A percentile compares a stretch with the other conserved stretches of the same genome.
Conservation (phyloP, 2,113 vertebrate genomes). For the Clarias gariepinus region DNA sequence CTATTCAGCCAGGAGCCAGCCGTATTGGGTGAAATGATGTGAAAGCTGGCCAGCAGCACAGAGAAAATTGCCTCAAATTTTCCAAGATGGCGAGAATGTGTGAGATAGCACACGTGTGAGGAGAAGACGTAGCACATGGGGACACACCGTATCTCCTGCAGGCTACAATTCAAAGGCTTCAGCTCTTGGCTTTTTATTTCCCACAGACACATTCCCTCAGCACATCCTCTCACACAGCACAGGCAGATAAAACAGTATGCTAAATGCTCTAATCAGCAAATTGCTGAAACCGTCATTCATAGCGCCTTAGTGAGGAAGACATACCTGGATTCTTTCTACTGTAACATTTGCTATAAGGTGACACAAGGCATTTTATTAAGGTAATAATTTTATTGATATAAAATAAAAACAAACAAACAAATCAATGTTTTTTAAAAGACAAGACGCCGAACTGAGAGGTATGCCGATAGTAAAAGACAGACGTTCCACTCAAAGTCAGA, state of each 20-base stretch:
- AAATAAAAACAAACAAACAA: not conserved
- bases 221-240: constrained; percentile 20
- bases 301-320: not conserved
- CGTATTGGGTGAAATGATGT: constrained; percentile 43
- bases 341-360: not conserved
- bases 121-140: constrained; percentile 48
- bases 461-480: not conserved
- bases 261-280: not conserved
- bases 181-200: constrained; percentile 40
- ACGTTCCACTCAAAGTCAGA: not conserved
- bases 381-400: not conserved
- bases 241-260: constrained; percentile 20
- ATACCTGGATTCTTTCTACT: not conserved
- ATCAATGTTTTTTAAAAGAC: not conserved
- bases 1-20: constrained; percentile 32
- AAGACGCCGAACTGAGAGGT: not conserved
- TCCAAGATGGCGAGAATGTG: constrained; percentile 44
- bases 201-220: constrained; percentile 23
- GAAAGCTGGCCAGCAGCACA: constrained; percentile 58
- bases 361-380: not conserved
- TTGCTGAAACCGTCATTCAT: not conserved
- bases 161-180: constrained; percentile 51
- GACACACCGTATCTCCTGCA: constrained; percentile 58
- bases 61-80: constrained; percentile 63
- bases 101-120: constrained; percentile 35